Base-by-base conservation (phyloP, 23 tunicate genomes). In the Halocynthia roretzi region DNA sequence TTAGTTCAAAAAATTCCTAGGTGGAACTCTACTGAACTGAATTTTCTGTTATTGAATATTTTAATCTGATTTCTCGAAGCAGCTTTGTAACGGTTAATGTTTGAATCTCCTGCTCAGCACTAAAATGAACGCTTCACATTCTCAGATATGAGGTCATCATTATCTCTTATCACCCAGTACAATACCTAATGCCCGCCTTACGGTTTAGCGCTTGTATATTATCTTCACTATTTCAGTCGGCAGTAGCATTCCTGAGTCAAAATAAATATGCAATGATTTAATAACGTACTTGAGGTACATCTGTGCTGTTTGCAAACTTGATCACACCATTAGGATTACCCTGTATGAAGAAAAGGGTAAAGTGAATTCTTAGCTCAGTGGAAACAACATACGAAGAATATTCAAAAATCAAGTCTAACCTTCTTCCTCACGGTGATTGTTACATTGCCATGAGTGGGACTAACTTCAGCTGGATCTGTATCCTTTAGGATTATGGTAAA, bases 271-370 rank as follows among this genome's bases (percentile, higher is more conserved):
- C n/a, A n/a, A n/a, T n/a, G n/a, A n/a, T n/a, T n/a, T n/a, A n/a
- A 31, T 31, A 31, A 4, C 4, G 4, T 31, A 31, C 44, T 4
- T 31, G 44, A 31, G 44, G 44, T 31, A 31, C 44, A 31, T 31
- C 78, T 61, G 56, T 20, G 15, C 71, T 71, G 10, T 71, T 49
- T 14, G 77, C 77, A 61, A 85, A 85, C 52, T 55, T 53, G 8
- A 85, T 51, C 11, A 85, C 67, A 50, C 90, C 90, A 54, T 85
- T 85, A 0, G 90, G 90, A 61, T 85, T 83, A 8, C 90, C 90
- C 90, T 85, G 68, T 7, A 67, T 58, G 15, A 17, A 58, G 64
- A 58, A 58, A 58, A 14, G n/a, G 15, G 1, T 58, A 4, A 2
- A 58, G n/a, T n/a, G 15, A 15, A 58, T n/a, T 58, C 15, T 58